Base-by-base conservation (phyloP, 2,888 invertebrate species). In the Metopia argyrocephala region DNA sequence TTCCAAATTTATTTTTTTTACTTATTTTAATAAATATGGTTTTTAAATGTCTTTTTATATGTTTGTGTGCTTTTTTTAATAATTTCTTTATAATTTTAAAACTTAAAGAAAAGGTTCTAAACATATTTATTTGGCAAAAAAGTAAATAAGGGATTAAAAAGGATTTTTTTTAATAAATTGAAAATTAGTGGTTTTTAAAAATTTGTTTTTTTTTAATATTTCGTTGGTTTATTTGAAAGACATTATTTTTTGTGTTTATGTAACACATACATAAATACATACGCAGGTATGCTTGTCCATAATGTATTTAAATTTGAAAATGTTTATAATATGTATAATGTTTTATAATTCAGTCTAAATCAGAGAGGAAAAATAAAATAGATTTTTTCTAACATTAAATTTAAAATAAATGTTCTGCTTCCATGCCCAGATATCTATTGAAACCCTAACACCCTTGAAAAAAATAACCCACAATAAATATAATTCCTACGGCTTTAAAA, bases 141-240 rank as follows among this genome's bases (percentile, higher is more conserved):
- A 68, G 54, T 50, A 25, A 56, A 21, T 27, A 28, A 45, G 62
- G 18, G 7, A 15, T 20, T 25, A 31, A 59, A 57, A 48, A 7
- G 21, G 62, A 61, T 56, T 38, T 0, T 38, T 46, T 68, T 65
- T 50, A n/a, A 4, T 46, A 9, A 27, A 56, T 45, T 62, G 62
- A 68, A 46, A 62, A 75, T 71, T 66, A 50, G 9, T 56, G 54
- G 20, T 50, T 56, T 61, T 73, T 69, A 27, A 64, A 66, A 52
- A 68, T 15, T 56, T 50, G n/a, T n/a, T 70, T 54, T 74, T 56
- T 50, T 50, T 66, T 6, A 66, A 50, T 62, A 70, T 70, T 81
- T 81, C 81, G 81, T 78, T 81, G 81, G 81, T 81, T 81, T 81
- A 61, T 75, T 74, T 75, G 56, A 78, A 74, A 81, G 59, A 81